Evolutionary conservation across 2,888 invertebrate genomes (phyloP).

Genomic region (Neuroscelio doddi): DNA sequence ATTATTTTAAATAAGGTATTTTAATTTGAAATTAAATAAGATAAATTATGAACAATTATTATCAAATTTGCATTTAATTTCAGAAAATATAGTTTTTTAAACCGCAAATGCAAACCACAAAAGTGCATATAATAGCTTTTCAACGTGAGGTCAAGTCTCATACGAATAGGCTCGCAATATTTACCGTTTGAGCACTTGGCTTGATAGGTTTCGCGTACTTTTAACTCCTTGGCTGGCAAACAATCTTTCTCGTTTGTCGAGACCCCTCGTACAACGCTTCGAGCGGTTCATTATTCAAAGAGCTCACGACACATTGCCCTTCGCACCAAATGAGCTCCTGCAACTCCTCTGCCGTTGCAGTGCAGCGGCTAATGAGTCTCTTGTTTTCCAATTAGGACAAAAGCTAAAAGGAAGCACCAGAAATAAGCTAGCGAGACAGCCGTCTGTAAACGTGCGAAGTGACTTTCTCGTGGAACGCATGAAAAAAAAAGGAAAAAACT

Average conservation of each 20-base stretch:
- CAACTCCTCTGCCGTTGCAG: conserved; percentile 41
- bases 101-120: conserved; percentile 33
- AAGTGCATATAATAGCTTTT: conserved; percentile 28
- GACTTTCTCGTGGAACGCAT: conserved; percentile 39
- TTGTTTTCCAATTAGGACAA: conserved; percentile 61
- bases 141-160: conserved; percentile 20
- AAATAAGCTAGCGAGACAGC: conserved; percentile 49
- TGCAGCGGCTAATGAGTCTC: conserved; percentile 60
- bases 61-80: too few relatives aligned
- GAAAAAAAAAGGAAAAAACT: conserved; percentile 40
- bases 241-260: conserved; percentile 50
- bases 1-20: too few relatives aligned
- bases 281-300: conserved; percentile 63
- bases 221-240: conserved; percentile 49
- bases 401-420: conserved; percentile 44
- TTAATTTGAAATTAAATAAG: too few relatives aligned
- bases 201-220: conserved; percentile 39
- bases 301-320: conserved; percentile 56
- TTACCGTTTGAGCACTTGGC: conserved; percentile 43
- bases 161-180: conserved; percentile 28
- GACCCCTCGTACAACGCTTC: conserved; percentile 45
- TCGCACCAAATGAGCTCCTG: conserved; percentile 56
- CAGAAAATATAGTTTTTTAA: conserved; percentile 34
- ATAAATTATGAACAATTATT: too few relatives aligned
- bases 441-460: conserved; percentile 48